Conservation (phyloP, 37 sponge, comb jelly and placozoan species). For the Haliclona indistincta region DNA sequence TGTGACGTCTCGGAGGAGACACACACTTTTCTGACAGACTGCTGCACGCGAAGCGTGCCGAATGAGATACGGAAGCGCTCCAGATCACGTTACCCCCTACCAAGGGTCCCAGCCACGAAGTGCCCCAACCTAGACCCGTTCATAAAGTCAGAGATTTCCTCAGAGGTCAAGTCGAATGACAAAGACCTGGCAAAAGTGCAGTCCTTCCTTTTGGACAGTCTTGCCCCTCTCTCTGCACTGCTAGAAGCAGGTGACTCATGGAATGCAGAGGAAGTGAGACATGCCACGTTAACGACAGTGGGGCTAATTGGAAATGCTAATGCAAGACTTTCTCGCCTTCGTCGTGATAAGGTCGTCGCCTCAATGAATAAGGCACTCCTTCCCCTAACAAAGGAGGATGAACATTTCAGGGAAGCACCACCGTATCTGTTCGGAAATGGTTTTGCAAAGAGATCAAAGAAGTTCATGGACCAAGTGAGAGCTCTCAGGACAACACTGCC, state of each 20-base stretch:
- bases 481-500: no score
- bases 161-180: no score
- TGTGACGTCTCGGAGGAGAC: no score
- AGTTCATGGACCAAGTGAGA: conserved; percentile 12
- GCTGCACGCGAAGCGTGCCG: no score
- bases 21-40: no score
- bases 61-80: no score
- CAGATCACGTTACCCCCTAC: no score
- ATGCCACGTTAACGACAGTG: background rate
- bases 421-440: conserved; percentile 14
- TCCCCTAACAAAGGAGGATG: conserved; percentile 13
- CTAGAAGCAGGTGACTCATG: conserved; percentile 19
- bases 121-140: no score
- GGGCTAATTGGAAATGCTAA: conserved; percentile 15
- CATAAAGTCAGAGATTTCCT: no score
- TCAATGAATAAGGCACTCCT: conserved; percentile 19
- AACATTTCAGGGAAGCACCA: conserved; percentile 11
- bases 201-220: conserved; percentile 18
- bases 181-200: no score
- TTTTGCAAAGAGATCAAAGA: conserved; percentile 26
- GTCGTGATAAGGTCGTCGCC: conserved; percentile 1
- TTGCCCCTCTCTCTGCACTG: conserved; percentile 26
- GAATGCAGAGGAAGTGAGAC: background rate
- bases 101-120: no score
- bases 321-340: conserved; percentile 2